These are phyloP conservation scores for Microcebus jonahi DNA, from an alignment of 2,113 vertebrate genomes.

Conservation along the genomic window DNA sequence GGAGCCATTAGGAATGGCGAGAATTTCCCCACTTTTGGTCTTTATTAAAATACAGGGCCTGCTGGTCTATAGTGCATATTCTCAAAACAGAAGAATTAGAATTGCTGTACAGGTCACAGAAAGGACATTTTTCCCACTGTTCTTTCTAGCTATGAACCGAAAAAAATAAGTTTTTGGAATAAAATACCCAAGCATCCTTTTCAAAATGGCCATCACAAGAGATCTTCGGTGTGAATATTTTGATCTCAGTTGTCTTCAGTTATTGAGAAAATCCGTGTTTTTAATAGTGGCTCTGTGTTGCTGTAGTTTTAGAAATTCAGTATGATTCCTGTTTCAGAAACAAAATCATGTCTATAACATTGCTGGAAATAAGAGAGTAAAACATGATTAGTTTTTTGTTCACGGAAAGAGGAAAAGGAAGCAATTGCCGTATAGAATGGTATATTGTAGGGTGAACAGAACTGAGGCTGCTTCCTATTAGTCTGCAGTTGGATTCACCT, in stretches of 20 bases:
- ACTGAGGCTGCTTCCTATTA: background rate
- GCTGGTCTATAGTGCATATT: background rate
- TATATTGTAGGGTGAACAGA: background rate
- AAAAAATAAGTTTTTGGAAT: background rate
- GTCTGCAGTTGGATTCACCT: background rate
- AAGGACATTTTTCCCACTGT: background rate
- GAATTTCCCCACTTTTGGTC: background rate
- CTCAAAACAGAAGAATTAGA: background rate
- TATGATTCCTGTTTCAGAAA: background rate
- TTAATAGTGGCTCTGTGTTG: background rate
- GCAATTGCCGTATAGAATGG: background rate
- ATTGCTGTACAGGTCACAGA: background rate
- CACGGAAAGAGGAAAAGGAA: background rate
- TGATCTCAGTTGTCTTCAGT: background rate
- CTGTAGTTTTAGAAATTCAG: slow-evolving; percentile 31
- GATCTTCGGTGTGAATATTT: background rate
- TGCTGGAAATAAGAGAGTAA: slow-evolving; percentile 13
- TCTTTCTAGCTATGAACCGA: background rate
- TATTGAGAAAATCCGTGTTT: slow-evolving; percentile 11
- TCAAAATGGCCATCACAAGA: background rate
- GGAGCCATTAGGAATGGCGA: background rate
- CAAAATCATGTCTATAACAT: background rate
- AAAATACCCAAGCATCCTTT: slow-evolving; percentile 5
- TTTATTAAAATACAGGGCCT: background rate
- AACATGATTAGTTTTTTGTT: background rate